These are phyloP conservation scores for Avahi laniger DNA, from an alignment of 2,797 vertebrate genomes.

Conservation along the genomic window DNA sequence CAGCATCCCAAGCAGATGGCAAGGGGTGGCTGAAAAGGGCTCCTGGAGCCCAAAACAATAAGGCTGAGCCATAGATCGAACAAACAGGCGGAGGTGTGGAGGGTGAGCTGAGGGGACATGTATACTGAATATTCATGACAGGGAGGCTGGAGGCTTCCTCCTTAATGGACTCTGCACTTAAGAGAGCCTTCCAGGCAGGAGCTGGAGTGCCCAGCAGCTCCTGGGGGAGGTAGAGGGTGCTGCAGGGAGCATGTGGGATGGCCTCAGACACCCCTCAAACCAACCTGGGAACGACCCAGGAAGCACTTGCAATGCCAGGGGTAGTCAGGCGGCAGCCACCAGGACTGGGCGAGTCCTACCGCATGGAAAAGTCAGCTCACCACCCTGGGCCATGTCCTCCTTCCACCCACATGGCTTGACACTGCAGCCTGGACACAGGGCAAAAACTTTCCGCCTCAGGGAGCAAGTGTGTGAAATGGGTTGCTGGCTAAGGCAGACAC, in stretches of 20 bases:
- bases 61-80: conserved; percentile 32
- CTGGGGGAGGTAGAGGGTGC: not conserved
- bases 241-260: accelerated
- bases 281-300: not conserved
- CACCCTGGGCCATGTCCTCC: not conserved
- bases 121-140: not conserved
- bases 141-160: not conserved
- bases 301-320: not conserved
- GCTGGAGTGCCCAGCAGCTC: not conserved
- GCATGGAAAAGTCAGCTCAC: not conserved
- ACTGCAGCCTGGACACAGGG: not conserved
- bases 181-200: not conserved
- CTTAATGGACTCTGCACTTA: not conserved
- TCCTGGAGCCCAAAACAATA: conserved; percentile 4
- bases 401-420: not conserved
- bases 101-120: not conserved
- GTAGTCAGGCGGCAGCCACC: not conserved
- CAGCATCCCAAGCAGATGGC: conserved; percentile 56
- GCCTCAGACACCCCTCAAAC: accelerated
- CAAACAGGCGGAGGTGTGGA: not conserved
- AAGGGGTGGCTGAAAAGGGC: conserved; percentile 45
- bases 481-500: not conserved
- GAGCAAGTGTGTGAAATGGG: not conserved
- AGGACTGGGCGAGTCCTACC: not conserved
- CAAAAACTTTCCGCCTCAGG: not conserved